Evolutionary conservation across 2,113 vertebrate species (phyloP), one percentile per base, ranked within the genome.

Genomic region (Chloropsis hardwickii): DNA sequence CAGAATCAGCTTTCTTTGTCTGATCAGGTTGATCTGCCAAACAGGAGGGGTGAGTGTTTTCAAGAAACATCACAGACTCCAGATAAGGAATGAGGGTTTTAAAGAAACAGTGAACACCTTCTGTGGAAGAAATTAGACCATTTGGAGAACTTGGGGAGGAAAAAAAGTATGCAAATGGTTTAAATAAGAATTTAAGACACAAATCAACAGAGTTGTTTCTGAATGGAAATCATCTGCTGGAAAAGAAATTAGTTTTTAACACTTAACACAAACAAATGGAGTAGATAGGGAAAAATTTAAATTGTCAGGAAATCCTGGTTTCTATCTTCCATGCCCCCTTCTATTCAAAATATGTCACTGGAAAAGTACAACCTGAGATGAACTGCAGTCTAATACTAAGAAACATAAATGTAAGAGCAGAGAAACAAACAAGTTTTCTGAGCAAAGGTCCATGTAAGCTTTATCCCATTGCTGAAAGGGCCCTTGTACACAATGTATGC

Each of bases 61-160:
- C 88, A 94, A 86, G 94, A 58, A 96, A 94, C 67, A 92, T 83
- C 77, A 92, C 82, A 95, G 81, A 84, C 58, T 85, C 66, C 48
- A 97, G 82, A 96, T 83, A 97, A 97, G 70, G 66, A 92, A 86
- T 44, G 42, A 97, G 95, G 64, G 73, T 79, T 98, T 97, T 96
- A 83, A 98, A 95, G 91, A 96, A 96, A 94, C 83, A 82, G 92
- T 94, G 86, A 97, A 96, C 76, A 96, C 67, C 66, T 94, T 97
- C 94, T 96, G 91, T 89, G 88, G 73, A 98, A 96, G 97, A 97
- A 98, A 98, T 97, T 92, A 98, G 82, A 97, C 80, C 94, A 92
- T 78, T 95, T 62, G 27, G 54, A 60, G 94, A 97, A 96, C 79
- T 95, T 96, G 89, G 58, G 91, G 24, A 17, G 29, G 8, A 1